Evolutionary conservation across 2,888 invertebrate species (phyloP).

Genomic region (Mylabris sibirica): DNA sequence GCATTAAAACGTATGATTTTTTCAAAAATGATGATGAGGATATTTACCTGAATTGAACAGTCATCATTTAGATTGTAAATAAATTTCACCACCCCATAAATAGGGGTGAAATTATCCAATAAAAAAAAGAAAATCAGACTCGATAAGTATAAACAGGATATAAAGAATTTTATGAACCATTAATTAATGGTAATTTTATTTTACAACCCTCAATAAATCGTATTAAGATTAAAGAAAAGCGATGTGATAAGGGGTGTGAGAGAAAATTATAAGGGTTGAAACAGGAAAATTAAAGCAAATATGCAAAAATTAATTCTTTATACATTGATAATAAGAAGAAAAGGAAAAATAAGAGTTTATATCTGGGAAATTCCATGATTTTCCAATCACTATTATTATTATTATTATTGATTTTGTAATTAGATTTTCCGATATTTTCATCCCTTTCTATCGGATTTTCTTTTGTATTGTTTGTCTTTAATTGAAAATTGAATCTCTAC

Average conservation of each 20-base stretch:
- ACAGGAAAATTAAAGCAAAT: too few relatives aligned
- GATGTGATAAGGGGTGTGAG: neutral
- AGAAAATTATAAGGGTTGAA: neutral
- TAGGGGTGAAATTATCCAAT: too few relatives aligned
- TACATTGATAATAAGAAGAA: neutral
- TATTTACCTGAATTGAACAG: neutral
- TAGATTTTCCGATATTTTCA: neutral
- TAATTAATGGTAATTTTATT: neutral
- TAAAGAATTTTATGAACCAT: too few relatives aligned
- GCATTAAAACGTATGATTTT: too few relatives aligned
- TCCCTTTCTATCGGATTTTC: neutral
- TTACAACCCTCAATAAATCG: neutral
- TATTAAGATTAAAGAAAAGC: neutral
- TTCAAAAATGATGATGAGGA: neutral
- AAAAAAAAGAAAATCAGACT: too few relatives aligned
- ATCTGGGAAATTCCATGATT: neutral
- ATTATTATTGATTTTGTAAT: conserved; percentile 10
- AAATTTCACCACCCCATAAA: too few relatives aligned
- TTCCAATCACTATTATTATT: neutral
- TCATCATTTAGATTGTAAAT: too few relatives aligned
- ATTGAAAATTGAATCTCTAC: neutral
- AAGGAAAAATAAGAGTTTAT: neutral
- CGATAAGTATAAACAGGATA: too few relatives aligned
- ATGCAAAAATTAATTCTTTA: neutral
- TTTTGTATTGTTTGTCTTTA: neutral